These are phyloP conservation scores for Drosophila formosana DNA, from an alignment of 2,888 invertebrate species.

Conservation along the genomic window DNA sequence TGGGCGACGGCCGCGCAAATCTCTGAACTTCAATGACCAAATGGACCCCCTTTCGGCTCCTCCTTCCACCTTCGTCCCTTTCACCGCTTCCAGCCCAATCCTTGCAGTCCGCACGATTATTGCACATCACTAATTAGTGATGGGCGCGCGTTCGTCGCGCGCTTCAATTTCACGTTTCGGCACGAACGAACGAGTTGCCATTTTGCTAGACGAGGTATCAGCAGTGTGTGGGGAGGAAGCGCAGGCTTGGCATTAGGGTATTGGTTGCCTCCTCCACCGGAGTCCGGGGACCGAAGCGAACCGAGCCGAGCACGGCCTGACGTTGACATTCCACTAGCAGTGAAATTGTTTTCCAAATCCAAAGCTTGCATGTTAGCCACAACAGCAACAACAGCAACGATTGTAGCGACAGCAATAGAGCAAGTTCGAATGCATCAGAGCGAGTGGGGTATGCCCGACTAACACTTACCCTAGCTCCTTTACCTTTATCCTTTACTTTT, in stretches of 20 bases:
- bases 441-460: slow-evolving; percentile 3
- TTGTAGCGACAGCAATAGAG: not conserved
- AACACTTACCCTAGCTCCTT: not conserved
- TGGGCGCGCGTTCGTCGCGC: slow-evolving; percentile 48
- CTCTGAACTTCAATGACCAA: slow-evolving; percentile 27
- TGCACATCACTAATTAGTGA: slow-evolving; percentile 79
- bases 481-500: too few relatives aligned
- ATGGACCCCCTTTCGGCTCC: not conserved
- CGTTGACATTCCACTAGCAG: slow-evolving; percentile 79
- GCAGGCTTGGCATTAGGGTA: not conserved
- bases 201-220: slow-evolving; percentile 3
- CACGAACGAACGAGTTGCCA: slow-evolving; percentile 40
- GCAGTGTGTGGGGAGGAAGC: too few relatives aligned
- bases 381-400: slow-evolving; percentile 44
- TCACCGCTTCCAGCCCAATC: not conserved
- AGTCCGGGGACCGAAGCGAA: not conserved
- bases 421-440: not conserved
- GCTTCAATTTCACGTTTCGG: slow-evolving; percentile 66
- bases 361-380: slow-evolving; percentile 77
- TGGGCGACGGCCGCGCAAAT: slow-evolving; percentile 29
- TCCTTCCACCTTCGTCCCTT: not conserved
- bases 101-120: slow-evolving; percentile 64
- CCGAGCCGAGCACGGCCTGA: slow-evolving; percentile 54
- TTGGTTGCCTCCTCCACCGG: not conserved
- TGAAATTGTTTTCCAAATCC: slow-evolving; percentile 79